Evolutionary conservation across 2,888 invertebrate genomes (phyloP), one percentile per base, ranked within the genome.

Genomic region (Calameuta pallipes): DNA sequence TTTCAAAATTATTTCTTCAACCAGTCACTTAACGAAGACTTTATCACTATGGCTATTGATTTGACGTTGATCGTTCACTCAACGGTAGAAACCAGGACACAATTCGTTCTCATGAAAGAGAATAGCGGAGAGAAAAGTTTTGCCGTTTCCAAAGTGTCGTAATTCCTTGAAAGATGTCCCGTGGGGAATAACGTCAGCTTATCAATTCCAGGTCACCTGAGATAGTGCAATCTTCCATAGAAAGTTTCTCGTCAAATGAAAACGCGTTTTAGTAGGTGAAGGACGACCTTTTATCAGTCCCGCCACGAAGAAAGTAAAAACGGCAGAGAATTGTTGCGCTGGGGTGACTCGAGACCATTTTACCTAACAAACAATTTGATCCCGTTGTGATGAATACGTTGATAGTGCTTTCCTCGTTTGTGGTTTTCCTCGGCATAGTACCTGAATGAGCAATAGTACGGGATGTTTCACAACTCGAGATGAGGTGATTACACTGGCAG

Each of bases 301-400:
- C 56, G 56, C 56, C 9, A 23, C 23, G 23, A 56, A 23, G 56
- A 23, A 23, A 56, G 23, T 41, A 41, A 15, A 1, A 23, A 9
- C 4, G 23, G 9, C 15, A 56, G 15, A 23, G 56, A 56, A 56
- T 23, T 23, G 56, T 9, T 56, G 23, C 23, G 9, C 9, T 56
- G 1, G 23, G 23, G 23, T 30, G 31, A 31, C 36, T 36, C 74
- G 9, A 37, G 36, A 81, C 77, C 83, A 83, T 82, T 83, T 83
- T 82, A 82, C 78, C 79, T 82, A 80, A 83, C 80, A 81, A 80
- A 83, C 81, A 80, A 83, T 80, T 79, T 78, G 81, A 81, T 82
- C 79, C 82, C 75, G 75, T 73, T 69, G 33, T 80, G 79, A 83
- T 80, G 80, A 79, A 76, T 81, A 78, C 69, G 82, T 3, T 23